These are phyloP conservation scores for Melanchra persicariae DNA, from an alignment of 2,888 invertebrate genomes.

Conservation along the genomic window DNA sequence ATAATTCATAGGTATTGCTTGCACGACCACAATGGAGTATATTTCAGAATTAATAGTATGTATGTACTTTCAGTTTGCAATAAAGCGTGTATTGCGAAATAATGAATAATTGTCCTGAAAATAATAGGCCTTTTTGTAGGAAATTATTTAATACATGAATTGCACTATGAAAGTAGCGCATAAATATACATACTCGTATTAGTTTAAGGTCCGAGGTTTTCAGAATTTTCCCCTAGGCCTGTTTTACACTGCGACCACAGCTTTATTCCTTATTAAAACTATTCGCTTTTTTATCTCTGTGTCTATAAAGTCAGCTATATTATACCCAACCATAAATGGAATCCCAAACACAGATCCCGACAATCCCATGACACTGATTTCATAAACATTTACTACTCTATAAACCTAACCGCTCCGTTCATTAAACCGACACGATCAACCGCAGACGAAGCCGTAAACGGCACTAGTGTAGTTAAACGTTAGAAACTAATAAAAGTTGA, in stretches of 20 bases:
- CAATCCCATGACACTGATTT: constrained; percentile 50
- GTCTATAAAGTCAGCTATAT: constrained; percentile 4
- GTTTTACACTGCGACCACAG: neutral
- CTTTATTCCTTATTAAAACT: neutral
- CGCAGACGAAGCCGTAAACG: constrained; percentile 44
- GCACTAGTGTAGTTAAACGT: constrained; percentile 60
- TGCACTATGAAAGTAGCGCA: no score
- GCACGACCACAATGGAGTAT: constrained; percentile 41
- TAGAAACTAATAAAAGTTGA: constrained; percentile 71
- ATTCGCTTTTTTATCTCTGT: neutral
- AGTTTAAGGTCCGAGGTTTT: neutral
- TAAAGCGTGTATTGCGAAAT: constrained; percentile 4
- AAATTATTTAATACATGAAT: neutral
- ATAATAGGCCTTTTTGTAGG: neutral
- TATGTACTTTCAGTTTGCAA: constrained; percentile 26
- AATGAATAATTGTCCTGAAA: constrained; percentile 14
- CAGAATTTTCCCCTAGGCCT: neutral
- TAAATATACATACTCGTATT: no score
- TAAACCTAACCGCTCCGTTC: constrained; percentile 53
- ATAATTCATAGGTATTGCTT: constrained; percentile 55
- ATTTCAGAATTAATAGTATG: constrained; percentile 49
- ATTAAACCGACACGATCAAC: constrained; percentile 53
- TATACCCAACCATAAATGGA: constrained; percentile 31
- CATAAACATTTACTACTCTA: constrained; percentile 57
- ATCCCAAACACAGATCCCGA: constrained; percentile 12